Conservation (phyloP, 2,797 vertebrate genomes). For the Diglossa cyanea region DNA sequence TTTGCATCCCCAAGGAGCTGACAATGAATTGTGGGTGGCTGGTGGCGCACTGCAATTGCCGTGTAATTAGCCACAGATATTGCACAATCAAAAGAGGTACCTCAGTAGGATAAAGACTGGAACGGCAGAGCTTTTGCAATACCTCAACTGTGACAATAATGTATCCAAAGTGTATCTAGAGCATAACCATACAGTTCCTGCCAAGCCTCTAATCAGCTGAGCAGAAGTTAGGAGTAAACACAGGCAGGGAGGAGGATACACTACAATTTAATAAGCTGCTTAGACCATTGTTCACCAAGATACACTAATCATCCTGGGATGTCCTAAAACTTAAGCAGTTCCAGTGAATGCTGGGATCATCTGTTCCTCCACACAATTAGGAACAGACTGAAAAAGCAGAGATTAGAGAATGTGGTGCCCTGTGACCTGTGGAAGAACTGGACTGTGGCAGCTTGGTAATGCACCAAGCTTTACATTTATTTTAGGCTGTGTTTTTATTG, state of each 20-base stretch:
- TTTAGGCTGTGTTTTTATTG: background rate
- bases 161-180: constrained; percentile 59
- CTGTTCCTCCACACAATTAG: background rate
- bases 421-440: background rate
- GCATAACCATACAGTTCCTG: constrained; percentile 51
- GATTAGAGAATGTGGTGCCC: background rate
- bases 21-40: constrained; percentile 44
- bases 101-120: constrained; percentile 14
- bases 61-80: constrained; percentile 6
- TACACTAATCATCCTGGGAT: background rate
- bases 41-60: constrained; percentile 10
- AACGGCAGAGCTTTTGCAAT: constrained; percentile 4
- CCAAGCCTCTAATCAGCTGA: constrained; percentile 53
- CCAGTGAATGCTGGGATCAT: background rate
- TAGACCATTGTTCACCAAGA: constrained; percentile 17
- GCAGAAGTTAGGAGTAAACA: constrained; percentile 26
- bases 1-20: constrained; percentile 32
- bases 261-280: background rate
- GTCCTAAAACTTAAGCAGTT: background rate
- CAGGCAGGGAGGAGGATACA: background rate
- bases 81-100: background rate
- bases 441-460: background rate
- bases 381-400: constrained; percentile 3
- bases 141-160: constrained; percentile 62
- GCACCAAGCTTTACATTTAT: background rate